Conservation (phyloP, 2,113 vertebrate genomes). For the Mesitornis unicolor region DNA sequence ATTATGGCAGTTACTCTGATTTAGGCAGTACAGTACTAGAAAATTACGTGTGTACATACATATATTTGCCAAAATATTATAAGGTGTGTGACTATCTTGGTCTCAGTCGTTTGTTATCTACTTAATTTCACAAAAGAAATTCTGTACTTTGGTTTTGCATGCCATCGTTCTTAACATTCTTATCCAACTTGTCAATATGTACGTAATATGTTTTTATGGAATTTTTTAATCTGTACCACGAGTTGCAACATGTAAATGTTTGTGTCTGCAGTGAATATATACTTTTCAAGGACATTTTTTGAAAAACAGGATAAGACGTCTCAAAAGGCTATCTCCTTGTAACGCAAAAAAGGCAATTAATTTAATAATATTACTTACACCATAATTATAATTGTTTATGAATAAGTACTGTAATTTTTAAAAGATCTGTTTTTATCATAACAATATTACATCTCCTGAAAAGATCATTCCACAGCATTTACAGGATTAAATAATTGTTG, state of each 20-base stretch:
- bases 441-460: neutral
- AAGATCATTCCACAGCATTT: neutral
- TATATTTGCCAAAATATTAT: neutral
- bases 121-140: neutral
- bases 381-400: neutral
- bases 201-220: conserved; percentile 34
- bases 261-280: neutral
- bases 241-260: conserved; percentile 48
- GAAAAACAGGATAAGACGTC: neutral
- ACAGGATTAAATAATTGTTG: neutral
- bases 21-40: neutral
- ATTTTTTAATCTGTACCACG: neutral
- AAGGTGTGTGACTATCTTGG: neutral
- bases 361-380: neutral
- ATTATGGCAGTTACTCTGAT: neutral
- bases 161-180: conserved; percentile 13
- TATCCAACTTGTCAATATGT: conserved; percentile 38
- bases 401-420: neutral
- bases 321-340: neutral
- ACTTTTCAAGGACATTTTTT: conserved; percentile 44
- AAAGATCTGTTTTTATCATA: neutral
- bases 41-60: rapidly evolving
- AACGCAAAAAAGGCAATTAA: neutral
- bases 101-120: neutral
- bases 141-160: neutral